These are phyloP conservation scores for Pavo muticus DNA, from an alignment of 2,113 vertebrate genomes.

Conservation along the genomic window DNA sequence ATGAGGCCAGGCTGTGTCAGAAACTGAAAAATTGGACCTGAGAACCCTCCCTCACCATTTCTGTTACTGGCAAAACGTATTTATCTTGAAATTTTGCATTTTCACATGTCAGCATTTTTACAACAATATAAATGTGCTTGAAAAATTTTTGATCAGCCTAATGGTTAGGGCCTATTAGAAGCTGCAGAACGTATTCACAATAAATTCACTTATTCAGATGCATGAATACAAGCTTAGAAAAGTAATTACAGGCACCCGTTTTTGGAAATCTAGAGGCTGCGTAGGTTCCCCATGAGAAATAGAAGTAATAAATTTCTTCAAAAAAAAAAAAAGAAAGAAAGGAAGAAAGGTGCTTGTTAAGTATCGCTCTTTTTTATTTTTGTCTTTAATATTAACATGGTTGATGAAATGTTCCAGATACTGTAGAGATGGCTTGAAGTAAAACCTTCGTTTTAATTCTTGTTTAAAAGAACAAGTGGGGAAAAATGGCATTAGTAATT, in stretches of 20 bases:
- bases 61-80: not conserved
- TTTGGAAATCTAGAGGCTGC: slow-evolving; percentile 38
- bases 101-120: not conserved
- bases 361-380: slow-evolving; percentile 12
- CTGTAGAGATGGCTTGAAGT: not conserved
- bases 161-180: slow-evolving; percentile 50
- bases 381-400: not conserved
- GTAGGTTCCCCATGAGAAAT: slow-evolving; percentile 22
- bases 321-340: not conserved
- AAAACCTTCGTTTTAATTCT: not conserved
- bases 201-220: slow-evolving; percentile 61
- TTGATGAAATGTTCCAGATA: not conserved
- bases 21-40: not conserved
- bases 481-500: not conserved
- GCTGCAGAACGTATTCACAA: slow-evolving; percentile 16
- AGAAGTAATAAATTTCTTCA: slow-evolving; percentile 15
- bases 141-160: slow-evolving; percentile 55
- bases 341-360: not conserved
- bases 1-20: not conserved
- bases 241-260: slow-evolving; percentile 62
- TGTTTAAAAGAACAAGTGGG: not conserved
- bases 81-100: slow-evolving; percentile 27
- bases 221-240: slow-evolving; percentile 56
- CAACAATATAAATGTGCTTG: slow-evolving; percentile 46
- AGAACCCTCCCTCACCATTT: not conserved